phyloP scores from a whole-genome alignment of 2,113 vertebrate species.

The Actinemys pallida region DNA sequence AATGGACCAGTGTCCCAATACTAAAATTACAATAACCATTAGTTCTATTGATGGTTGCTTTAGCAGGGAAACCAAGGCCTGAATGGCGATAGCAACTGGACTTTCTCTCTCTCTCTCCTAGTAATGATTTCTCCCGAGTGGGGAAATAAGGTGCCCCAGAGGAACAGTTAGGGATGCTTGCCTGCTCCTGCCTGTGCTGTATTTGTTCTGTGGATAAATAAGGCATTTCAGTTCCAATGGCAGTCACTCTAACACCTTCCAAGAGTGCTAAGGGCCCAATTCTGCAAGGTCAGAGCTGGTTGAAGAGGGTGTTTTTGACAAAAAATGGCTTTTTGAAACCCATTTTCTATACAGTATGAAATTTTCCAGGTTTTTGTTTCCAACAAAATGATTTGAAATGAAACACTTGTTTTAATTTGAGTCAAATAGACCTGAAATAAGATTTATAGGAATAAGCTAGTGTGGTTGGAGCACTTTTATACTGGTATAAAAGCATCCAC shows the following conservation, averaged over 20 bases:
- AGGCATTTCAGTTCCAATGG: not conserved
- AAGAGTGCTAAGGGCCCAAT: not conserved
- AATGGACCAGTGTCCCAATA: not conserved
- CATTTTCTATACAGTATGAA: not conserved
- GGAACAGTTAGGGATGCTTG: not conserved
- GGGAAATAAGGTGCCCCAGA: not conserved
- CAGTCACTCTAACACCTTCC: not conserved
- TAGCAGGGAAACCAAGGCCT: not conserved
- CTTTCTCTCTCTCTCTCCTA: rapidly evolving
- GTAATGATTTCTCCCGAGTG: rapidly evolving
- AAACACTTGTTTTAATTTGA: not conserved
- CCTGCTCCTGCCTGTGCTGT: not conserved
- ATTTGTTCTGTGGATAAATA: not conserved
- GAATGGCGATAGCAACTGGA: not conserved
- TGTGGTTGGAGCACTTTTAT: not conserved
- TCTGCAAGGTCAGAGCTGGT: not conserved
- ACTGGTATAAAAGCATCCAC: not conserved
- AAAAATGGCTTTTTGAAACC: not conserved
- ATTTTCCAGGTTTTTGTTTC: not conserved
- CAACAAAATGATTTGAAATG: not conserved
- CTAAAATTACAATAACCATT: not conserved
- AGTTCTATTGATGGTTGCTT: not conserved
- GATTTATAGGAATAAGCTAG: not conserved
- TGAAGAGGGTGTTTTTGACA: not conserved
- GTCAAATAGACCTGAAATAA: not conserved